Evolutionary conservation across 1,140 invertebrate species (phyloP).

Genomic region (Ceratoteleas bidentatus): DNA sequence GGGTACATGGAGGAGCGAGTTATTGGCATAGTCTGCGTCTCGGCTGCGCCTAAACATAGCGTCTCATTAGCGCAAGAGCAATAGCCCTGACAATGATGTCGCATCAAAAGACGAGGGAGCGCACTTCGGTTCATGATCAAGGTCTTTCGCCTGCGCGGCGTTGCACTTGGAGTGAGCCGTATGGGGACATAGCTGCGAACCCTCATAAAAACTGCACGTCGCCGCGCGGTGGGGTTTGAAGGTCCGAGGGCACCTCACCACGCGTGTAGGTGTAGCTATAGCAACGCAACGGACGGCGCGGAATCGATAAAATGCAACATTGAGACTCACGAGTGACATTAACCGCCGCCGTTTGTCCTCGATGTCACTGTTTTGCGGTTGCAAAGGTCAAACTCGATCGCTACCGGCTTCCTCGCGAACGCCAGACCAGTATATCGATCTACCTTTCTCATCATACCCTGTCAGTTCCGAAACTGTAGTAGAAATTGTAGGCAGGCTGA

Average conservation of each 20-base stretch:
- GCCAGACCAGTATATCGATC: background rate
- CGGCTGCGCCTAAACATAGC: conserved; percentile 30
- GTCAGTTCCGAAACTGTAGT: too few species aligned
- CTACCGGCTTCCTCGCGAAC: background rate
- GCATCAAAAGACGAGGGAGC: conserved; percentile 54
- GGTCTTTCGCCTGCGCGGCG: conserved; percentile 57
- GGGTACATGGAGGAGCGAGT: conserved; percentile 7
- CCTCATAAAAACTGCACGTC: conserved; percentile 57
- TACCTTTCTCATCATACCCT: too few species aligned
- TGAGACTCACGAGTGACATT: conserved; percentile 59
- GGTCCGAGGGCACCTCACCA: conserved; percentile 60
- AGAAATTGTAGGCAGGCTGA: too few species aligned
- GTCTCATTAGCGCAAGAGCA: conserved; percentile 47
- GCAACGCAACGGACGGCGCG: conserved; percentile 64
- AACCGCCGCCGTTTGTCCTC: conserved; percentile 43
- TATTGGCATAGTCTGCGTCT: conserved; percentile 32
- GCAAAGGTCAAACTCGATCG: conserved; percentile 32
- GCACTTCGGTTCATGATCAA: conserved; percentile 63
- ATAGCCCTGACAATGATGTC: conserved; percentile 49
- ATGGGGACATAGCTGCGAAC: conserved; percentile 47
- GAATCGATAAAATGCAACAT: conserved; percentile 68
- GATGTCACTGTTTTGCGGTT: conserved; percentile 29
- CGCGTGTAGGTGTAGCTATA: conserved; percentile 67
- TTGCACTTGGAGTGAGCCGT: conserved; percentile 48
- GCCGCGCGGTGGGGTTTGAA: conserved; percentile 58